Evolutionary conservation across 2,888 invertebrate genomes (phyloP).

Genomic region (Polymixis flavicincta): DNA sequence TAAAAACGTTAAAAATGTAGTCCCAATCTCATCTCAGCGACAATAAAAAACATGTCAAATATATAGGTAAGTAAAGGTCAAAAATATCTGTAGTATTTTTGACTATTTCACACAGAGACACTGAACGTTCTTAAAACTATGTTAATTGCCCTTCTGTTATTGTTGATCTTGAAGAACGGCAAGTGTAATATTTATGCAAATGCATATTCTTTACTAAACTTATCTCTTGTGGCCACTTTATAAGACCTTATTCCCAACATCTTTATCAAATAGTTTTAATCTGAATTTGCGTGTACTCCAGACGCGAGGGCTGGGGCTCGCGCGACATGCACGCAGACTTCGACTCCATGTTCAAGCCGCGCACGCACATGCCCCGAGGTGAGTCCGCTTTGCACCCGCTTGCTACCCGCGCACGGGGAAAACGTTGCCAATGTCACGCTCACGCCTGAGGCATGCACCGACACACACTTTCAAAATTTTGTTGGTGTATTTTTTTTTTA

Average conservation of each 20-base stretch:
- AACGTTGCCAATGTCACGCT: slow-evolving; percentile 83
- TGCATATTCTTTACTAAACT: neutral
- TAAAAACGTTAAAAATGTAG: neutral
- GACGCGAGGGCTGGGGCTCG: slow-evolving; percentile 90
- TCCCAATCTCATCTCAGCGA: neutral
- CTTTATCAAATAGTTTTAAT: slow-evolving; percentile 2
- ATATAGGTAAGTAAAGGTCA: neutral
- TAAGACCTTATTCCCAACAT: neutral
- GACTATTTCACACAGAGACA: too few species aligned
- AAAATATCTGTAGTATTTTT: neutral
- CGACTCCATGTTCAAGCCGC: slow-evolving; percentile 92
- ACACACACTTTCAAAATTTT: slow-evolving; percentile 29
- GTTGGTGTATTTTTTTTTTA: slow-evolving; percentile 32
- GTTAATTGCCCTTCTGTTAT: neutral
- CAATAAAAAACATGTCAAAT: neutral
- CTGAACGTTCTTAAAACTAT: neutral
- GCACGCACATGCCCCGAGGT: slow-evolving; percentile 93
- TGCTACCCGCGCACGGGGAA: slow-evolving; percentile 76
- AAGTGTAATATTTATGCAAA: neutral
- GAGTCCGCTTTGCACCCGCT: slow-evolving; percentile 81
- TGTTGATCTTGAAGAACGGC: neutral
- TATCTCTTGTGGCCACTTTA: neutral
- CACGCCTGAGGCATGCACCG: slow-evolving; percentile 57
- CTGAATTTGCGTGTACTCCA: slow-evolving; percentile 58
- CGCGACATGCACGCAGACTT: slow-evolving; percentile 94